Conservation (phyloP, 2,113 vertebrate species). For the Plectropomus leopardus region DNA sequence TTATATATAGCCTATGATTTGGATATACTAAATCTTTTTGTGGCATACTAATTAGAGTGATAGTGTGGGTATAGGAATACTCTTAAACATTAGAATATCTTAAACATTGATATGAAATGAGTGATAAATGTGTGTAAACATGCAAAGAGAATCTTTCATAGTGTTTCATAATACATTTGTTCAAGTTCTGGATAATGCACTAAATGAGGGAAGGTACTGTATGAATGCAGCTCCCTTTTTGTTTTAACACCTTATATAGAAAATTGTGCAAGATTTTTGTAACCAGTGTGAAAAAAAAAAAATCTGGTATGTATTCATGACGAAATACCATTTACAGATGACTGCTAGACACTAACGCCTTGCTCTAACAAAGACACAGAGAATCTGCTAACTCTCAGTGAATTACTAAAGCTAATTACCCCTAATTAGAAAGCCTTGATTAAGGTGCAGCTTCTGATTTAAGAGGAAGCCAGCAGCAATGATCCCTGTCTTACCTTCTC, state of each 20-base stretch:
- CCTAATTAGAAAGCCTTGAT: slow-evolving; percentile 84
- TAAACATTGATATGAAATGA: background rate
- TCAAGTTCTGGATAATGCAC: background rate
- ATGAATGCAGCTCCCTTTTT: background rate
- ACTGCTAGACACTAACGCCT: slow-evolving; percentile 31
- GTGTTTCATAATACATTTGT: background rate
- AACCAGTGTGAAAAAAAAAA: background rate
- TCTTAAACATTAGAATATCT: background rate
- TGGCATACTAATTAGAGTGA: too few relatives aligned
- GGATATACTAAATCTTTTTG: too few relatives aligned
- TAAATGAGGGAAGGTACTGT: background rate
- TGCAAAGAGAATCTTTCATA: background rate
- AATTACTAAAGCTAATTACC: slow-evolving; percentile 84
- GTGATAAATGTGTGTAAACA: background rate
- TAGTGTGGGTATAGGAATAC: too few relatives aligned
- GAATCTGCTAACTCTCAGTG: slow-evolving; percentile 74
- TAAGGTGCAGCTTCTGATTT: slow-evolving; percentile 81
- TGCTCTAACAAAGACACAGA: slow-evolving; percentile 52
- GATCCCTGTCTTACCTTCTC: slow-evolving; percentile 56
- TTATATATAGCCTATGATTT: too few relatives aligned
- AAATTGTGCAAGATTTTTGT: background rate
- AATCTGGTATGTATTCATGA: background rate
- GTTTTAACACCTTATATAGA: background rate
- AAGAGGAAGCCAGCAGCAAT: slow-evolving; percentile 69
- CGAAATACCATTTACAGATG: slow-evolving; percentile 18